Conservation (phyloP, 2,113 vertebrate species). For the Hirundichthys speculiger region DNA sequence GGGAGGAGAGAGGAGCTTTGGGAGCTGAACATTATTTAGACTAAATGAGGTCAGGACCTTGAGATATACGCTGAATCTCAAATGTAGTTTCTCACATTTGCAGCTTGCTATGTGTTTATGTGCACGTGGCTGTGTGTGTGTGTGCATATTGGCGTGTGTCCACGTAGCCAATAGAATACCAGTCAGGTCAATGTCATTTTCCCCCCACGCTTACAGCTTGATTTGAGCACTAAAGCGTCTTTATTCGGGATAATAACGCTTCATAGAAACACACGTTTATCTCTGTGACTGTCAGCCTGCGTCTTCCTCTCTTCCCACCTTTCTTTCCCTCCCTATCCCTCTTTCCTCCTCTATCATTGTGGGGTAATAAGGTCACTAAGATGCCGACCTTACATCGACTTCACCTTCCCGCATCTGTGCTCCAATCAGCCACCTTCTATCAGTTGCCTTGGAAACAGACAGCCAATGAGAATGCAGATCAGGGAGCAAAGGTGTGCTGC, state of each 20-base stretch:
- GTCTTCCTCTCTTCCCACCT: not conserved
- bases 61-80: slow-evolving; percentile 75
- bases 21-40: slow-evolving; percentile 74
- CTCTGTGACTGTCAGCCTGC: not conserved
- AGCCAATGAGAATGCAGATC: slow-evolving; percentile 48
- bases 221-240: slow-evolving; percentile 32
- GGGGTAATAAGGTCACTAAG: slow-evolving; percentile 52
- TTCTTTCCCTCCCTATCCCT: slow-evolving; percentile 3
- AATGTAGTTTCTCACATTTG: slow-evolving; percentile 53
- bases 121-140: too few relatives aligned
- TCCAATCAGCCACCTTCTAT: slow-evolving; percentile 54
- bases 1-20: slow-evolving; percentile 52
- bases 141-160: slow-evolving; percentile 18
- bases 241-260: slow-evolving; percentile 23
- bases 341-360: slow-evolving; percentile 6
- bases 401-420: slow-evolving; percentile 39
- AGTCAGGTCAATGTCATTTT: slow-evolving; percentile 52
- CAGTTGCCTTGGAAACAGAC: slow-evolving; percentile 66
- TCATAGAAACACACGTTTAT: slow-evolving; percentile 3
- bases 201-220: slow-evolving; percentile 29
- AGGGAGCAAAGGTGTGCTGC: slow-evolving; percentile 50
- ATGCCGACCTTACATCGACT: slow-evolving; percentile 48
- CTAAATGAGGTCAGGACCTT: slow-evolving; percentile 81
- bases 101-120: slow-evolving; percentile 23
- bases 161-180: slow-evolving; percentile 47